Percentiles rank a stretch among this genome's conserved stretches.
phyloP scores from a whole-genome alignment of 2,888 invertebrate species.

The Pheosia tremula region DNA sequence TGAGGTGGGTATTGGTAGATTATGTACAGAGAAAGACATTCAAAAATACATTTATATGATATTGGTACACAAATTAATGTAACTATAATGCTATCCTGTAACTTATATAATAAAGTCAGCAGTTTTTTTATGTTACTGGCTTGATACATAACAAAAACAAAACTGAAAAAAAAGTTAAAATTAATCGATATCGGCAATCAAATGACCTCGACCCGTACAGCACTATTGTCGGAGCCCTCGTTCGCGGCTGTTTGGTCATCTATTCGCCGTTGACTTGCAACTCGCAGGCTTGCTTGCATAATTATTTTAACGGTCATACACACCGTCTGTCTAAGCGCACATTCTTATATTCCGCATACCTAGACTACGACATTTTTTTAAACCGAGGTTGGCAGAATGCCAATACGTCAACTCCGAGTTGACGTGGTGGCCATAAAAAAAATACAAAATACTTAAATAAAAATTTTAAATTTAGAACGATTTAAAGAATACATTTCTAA shows the following conservation, averaged over 20 bases:
- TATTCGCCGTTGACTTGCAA: constrained; percentile 51
- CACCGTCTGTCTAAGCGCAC: constrained; percentile 19
- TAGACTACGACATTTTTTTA: constrained; percentile 10
- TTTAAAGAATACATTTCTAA: too few relatives aligned
- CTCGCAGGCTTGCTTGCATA: constrained; percentile 68
- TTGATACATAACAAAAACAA: too few relatives aligned
- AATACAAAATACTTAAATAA: too few relatives aligned
- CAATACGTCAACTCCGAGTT: constrained; percentile 7
- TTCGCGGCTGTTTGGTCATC: constrained; percentile 52
- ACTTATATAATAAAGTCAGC: too few relatives aligned
- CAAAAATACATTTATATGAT: too few relatives aligned
- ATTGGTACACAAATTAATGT: too few relatives aligned
- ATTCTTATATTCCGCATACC: constrained; percentile 10
- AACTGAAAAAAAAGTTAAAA: not conserved
- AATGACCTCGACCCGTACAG: constrained; percentile 65
- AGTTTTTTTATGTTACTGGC: too few relatives aligned
- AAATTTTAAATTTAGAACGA: too few relatives aligned
- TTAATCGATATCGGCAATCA: constrained; percentile 62
- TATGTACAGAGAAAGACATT: too few relatives aligned
- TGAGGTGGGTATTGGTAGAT: too few relatives aligned
- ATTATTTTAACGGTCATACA: constrained; percentile 63
- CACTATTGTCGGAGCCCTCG: constrained; percentile 57
- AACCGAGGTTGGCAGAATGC: constrained; percentile 9
- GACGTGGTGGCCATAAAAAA: too few relatives aligned
- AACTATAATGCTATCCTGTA: too few relatives aligned